A percentile compares a stretch with the other conserved stretches of the same genome.
These are phyloP conservation scores for Oithona nana DNA, from an alignment of 2,888 invertebrate genomes.

Conservation along the genomic window DNA sequence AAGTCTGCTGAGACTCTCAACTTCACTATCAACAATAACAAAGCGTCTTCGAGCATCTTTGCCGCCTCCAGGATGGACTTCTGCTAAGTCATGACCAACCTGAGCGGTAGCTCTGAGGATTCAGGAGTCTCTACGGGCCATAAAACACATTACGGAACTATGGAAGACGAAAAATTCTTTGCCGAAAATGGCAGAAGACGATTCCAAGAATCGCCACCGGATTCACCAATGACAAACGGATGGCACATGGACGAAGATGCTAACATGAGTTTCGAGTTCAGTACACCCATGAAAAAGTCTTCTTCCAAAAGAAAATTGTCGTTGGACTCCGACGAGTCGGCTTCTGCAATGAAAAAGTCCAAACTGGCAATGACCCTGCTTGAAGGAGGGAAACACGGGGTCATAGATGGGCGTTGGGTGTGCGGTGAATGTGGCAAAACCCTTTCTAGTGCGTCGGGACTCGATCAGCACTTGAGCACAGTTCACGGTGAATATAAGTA, in stretches of 20 bases:
- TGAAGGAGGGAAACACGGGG: not conserved
- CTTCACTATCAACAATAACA: not conserved
- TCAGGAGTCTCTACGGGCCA: not conserved
- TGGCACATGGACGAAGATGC: not conserved
- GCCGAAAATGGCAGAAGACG: not conserved
- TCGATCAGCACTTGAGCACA: conserved; percentile 1
- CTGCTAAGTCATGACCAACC: not conserved
- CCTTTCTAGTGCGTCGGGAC: conserved; percentile 6
- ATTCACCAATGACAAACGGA: no score
- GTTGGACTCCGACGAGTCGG: not conserved
- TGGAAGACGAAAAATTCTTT: no score
- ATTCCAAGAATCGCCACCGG: no score
- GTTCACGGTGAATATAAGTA: conserved; percentile 2
- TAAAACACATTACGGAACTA: no score
- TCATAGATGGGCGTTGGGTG: not conserved
- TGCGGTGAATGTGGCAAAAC: conserved; percentile 10
- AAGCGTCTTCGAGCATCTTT: not conserved
- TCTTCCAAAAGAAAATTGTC: not conserved
- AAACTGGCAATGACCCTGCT: not conserved
- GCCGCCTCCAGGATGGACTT: not conserved
- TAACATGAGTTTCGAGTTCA: not conserved
- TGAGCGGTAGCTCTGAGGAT: not conserved
- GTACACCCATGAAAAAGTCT: not conserved
- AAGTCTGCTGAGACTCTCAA: not conserved
- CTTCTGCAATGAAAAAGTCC: not conserved